These are phyloP conservation scores for Drosophila burlai DNA, from an alignment of 1,140 invertebrate species.

Conservation along the genomic window DNA sequence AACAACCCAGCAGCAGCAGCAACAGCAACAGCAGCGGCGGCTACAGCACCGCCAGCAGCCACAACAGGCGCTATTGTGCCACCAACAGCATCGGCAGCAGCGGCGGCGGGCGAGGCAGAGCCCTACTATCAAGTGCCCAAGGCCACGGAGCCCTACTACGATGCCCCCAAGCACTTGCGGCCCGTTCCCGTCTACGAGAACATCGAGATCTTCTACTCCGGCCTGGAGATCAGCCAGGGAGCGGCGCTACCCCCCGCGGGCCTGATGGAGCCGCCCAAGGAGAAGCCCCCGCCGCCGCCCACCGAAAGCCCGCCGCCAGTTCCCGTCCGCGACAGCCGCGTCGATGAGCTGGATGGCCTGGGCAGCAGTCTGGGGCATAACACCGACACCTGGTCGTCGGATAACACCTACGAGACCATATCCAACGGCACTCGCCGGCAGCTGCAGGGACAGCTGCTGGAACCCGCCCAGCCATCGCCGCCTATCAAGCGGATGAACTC, in stretches of 20 bases:
- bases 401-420: conserved; percentile 82
- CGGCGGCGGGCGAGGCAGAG: conserved; percentile 53
- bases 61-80: conserved; percentile 14
- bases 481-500: conserved; percentile 91
- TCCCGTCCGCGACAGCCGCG: conserved; percentile 10
- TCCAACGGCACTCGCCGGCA: conserved; percentile 66
- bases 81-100: conserved; percentile 25
- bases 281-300: conserved; percentile 94
- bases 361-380: conserved; percentile 48
- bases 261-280: conserved; percentile 91
- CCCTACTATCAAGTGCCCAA: conserved; percentile 84
- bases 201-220: conserved; percentile 86
- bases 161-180: conserved; percentile 78
- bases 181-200: conserved; percentile 87
- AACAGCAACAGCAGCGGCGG: conserved; percentile 9
- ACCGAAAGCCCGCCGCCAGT: conserved; percentile 86
- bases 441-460: conserved; percentile 35
- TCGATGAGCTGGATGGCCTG: conserved; percentile 61
- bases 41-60: conserved; percentile 20
- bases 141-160: conserved; percentile 81
- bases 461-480: conserved; percentile 67
- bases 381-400: conserved; percentile 74
- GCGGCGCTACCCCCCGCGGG: neutral
- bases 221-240: conserved; percentile 57
- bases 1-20: conserved; percentile 34